Conservation (phyloP, 1,140 invertebrate species). For the Batillaria attramentaria region DNA sequence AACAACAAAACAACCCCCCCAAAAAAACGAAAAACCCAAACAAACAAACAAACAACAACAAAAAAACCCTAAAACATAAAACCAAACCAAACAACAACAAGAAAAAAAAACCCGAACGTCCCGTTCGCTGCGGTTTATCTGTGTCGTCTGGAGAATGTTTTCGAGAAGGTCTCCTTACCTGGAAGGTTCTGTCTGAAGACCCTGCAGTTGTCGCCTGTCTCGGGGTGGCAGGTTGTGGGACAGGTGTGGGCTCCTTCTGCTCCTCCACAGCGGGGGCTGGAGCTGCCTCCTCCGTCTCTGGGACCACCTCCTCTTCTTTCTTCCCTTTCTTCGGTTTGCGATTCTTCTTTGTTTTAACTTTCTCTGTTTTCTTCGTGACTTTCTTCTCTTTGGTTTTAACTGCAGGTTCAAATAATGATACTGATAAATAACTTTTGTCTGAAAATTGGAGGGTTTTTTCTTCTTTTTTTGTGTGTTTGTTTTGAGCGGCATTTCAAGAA, state of each 20-base stretch:
- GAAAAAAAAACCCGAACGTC: too few relatives aligned
- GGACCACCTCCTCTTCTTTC: slow-evolving; percentile 34
- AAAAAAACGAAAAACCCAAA: too few relatives aligned
- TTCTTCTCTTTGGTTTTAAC: slow-evolving; percentile 33
- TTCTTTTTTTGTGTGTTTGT: background rate
- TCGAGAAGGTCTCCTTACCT: too few relatives aligned
- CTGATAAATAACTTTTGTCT: background rate
- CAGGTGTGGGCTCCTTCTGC: slow-evolving; percentile 25
- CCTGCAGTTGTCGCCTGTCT: too few relatives aligned
- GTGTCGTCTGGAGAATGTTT: too few relatives aligned
- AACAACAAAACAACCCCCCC: too few relatives aligned
- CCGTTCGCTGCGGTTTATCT: too few relatives aligned
- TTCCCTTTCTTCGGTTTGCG: slow-evolving; percentile 29
- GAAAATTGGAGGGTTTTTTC: background rate
- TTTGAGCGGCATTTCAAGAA: too few relatives aligned
- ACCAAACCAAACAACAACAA: too few relatives aligned
- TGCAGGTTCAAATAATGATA: background rate
- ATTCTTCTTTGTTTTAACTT: slow-evolving; percentile 33
- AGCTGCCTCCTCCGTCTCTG: slow-evolving; percentile 5
- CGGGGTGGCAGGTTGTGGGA: slow-evolving; percentile 1
- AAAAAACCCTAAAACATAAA: too few relatives aligned
- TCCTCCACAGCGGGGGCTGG: slow-evolving; percentile 30
- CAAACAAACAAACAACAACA: too few relatives aligned
- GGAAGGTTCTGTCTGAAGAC: too few relatives aligned
- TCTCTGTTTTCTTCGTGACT: slow-evolving; percentile 45